Evolutionary conservation across 2,797 vertebrate species (phyloP), one percentile per base, ranked within the genome.

Genomic region (Sebastes oblongus): DNA sequence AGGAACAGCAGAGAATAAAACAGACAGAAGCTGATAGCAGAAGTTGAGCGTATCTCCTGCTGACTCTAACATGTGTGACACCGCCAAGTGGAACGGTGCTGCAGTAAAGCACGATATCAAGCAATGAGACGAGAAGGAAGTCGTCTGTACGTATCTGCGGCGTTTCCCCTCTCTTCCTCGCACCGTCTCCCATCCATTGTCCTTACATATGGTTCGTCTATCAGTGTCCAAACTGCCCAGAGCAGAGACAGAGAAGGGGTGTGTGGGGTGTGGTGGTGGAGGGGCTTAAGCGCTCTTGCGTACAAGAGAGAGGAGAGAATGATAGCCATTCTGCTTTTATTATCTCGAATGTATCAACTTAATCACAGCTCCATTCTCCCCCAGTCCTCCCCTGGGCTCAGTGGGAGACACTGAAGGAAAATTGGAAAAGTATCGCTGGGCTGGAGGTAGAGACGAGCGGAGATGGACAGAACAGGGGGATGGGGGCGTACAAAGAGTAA

Each of bases 311-410:
- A 89, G 87, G 72, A 86, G 90, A 89, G 86, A 90, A 87, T 92
- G 94, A 94, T 92, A 92, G 90, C 83, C 86, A 88, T 91, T 92
- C 92, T 89, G 88, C 88, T 92, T 90, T 94, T 95, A 95, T 95
- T 94, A 95, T 95, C 92, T 94, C 60, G 83, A 93, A 93, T 93
- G 92, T 94, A 95, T 96, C 94, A 95, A 94, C 87, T 92, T 94
- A 94, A 96, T 95, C 93, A 94, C 93, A 93, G 91, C 93, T 93
- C 87, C 85, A 89, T 92, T 94, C 93, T 90, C 77, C 82, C 82
- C 79, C 78, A 78, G 90, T 93, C 89, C 90, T 94, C 94, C 94
- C 91, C 84, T 90, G 90, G 90, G 94, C 92, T 91, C 89, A 83
- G 88, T 83, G 87, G 91, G 88, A 92, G 89, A 92, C 94, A 90